Percentiles rank a stretch among this genome's conserved stretches.
Evolutionary conservation across 2,113 vertebrate genomes (phyloP).

Genomic region (Syrrhaptes paradoxus): DNA sequence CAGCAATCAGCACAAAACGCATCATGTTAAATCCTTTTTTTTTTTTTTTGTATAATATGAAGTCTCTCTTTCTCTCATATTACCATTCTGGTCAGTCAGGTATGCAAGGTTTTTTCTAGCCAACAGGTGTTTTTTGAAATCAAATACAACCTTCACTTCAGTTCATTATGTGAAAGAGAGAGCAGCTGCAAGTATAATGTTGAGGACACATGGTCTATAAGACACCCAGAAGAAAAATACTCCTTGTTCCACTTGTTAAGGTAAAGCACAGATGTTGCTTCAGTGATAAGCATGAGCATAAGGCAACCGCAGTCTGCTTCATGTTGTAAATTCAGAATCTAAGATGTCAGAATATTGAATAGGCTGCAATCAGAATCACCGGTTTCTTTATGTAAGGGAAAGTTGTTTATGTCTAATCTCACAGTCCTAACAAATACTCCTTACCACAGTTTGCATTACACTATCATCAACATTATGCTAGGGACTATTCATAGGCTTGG

Average conservation of each 20-base stretch:
- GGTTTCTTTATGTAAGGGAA: not conserved
- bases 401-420: not conserved
- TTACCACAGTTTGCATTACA: constrained; percentile 10
- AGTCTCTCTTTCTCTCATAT: constrained; percentile 57
- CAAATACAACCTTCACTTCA: constrained; percentile 72
- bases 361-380: not conserved
- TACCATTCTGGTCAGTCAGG: constrained; percentile 74
- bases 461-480: not conserved
- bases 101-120: constrained; percentile 70
- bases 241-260: constrained; percentile 70
- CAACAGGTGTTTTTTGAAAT: constrained; percentile 83
- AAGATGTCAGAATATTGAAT: constrained; percentile 59
- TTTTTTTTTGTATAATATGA: constrained; percentile 6
- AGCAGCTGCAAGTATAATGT: constrained; percentile 79
- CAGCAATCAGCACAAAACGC: constrained; percentile 13
- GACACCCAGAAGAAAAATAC: constrained; percentile 73
- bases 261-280: constrained; percentile 74
- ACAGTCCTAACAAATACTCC: not conserved
- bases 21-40: constrained; percentile 11
- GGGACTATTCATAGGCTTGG: not conserved
- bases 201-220: constrained; percentile 72
- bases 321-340: constrained; percentile 30
- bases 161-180: constrained; percentile 65
- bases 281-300: constrained; percentile 58
- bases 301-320: constrained; percentile 30